These are phyloP conservation scores for Alloplasta piceator DNA, from an alignment of 2,888 invertebrate species.

Conservation along the genomic window DNA sequence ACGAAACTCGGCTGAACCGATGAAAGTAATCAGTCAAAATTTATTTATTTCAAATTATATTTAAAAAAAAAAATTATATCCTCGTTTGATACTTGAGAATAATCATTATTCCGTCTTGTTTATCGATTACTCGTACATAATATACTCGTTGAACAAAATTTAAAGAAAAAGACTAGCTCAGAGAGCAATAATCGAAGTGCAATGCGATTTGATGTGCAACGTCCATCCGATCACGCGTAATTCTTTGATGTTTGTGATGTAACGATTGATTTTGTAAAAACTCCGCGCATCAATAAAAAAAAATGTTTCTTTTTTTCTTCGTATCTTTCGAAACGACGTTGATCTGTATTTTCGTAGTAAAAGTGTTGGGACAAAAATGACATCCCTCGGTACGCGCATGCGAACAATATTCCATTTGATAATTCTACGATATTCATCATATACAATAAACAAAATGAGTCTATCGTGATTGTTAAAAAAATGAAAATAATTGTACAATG, in stretches of 20 bases:
- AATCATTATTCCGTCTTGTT: slow-evolving; percentile 16
- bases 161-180: slow-evolving; percentile 23
- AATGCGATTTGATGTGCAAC: slow-evolving; percentile 58
- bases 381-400: not conserved
- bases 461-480: not conserved
- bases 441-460: not conserved
- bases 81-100: slow-evolving; percentile 14
- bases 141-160: not conserved
- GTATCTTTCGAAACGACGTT: not conserved
- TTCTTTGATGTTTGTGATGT: slow-evolving; percentile 45
- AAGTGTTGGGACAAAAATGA: not conserved
- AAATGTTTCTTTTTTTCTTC: slow-evolving; percentile 38
- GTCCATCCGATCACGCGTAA: slow-evolving; percentile 19
- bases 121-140: slow-evolving; percentile 11
- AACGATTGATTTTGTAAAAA: slow-evolving; percentile 53
- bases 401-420: not conserved
- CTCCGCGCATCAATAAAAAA: slow-evolving; percentile 47
- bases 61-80: slow-evolving; percentile 9
- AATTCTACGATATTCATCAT: slow-evolving; percentile 4
- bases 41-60: slow-evolving; percentile 50
- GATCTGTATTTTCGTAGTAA: slow-evolving; percentile 10
- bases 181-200: slow-evolving; percentile 33
- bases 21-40: slow-evolving; percentile 35
- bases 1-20: slow-evolving; percentile 16
- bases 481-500: slow-evolving; percentile 2